Percentiles rank a stretch among this genome's conserved stretches.
Conservation (phyloP, 1,140 invertebrate genomes). For the Lepidurus couesii region DNA sequence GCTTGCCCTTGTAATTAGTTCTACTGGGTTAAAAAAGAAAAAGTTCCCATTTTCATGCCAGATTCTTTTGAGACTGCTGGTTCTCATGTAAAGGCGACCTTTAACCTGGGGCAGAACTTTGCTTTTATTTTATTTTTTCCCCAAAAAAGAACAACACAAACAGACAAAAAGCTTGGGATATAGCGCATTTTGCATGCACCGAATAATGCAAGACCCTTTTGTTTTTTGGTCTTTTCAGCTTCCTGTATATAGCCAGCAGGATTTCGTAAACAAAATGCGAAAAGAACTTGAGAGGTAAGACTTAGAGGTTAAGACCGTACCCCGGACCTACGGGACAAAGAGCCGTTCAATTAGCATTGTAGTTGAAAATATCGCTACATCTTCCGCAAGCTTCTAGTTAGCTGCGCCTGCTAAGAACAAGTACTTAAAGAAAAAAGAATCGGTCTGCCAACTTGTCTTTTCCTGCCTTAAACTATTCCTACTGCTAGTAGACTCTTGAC, state of each 20-base stretch:
- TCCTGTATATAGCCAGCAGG: not conserved
- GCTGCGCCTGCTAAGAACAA: not conserved
- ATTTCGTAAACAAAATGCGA: not conserved
- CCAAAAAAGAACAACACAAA: not conserved
- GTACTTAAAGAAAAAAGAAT: not conserved
- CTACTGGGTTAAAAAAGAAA: not conserved
- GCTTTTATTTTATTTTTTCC: too few species aligned
- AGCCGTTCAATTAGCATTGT: conserved; percentile 7
- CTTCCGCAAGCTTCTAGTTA: not conserved
- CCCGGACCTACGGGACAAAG: not conserved
- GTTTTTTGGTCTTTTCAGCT: not conserved
- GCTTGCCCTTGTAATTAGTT: conserved; percentile 10
- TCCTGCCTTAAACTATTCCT: not conserved
- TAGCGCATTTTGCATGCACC: not conserved
- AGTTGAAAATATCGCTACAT: not conserved
- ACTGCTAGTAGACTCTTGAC: too few species aligned
- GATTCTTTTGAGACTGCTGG: not conserved
- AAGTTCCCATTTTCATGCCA: not conserved
- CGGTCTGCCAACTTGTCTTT: not conserved
- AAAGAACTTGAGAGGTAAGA: not conserved
- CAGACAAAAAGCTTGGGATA: not conserved
- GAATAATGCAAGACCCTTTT: too few species aligned
- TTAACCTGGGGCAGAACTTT: not conserved
- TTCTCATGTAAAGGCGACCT: not conserved
- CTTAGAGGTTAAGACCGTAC: not conserved